A percentile compares a stretch with the other conserved stretches of the same genome.
phyloP scores from a whole-genome alignment of 2,797 vertebrate genomes.

The Crenuchus spilurus region DNA sequence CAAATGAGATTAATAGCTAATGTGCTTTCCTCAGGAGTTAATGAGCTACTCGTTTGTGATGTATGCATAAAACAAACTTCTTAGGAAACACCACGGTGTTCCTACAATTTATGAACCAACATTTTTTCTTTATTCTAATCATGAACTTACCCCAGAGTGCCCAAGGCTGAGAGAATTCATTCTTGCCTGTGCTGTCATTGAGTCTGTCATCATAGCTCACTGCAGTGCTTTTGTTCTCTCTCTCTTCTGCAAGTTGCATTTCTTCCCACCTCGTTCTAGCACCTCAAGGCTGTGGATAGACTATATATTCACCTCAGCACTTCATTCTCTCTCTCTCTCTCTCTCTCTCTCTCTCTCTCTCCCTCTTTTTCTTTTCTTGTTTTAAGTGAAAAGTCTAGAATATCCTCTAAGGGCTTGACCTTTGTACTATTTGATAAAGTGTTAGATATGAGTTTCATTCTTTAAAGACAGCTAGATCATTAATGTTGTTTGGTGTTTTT shows the following conservation, averaged over 20 bases:
- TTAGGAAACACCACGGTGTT: not conserved
- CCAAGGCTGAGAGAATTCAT: not conserved
- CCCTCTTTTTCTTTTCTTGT: not conserved
- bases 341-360: not conserved
- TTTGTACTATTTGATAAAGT: not conserved
- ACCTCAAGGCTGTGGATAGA: slow-evolving; percentile 5
- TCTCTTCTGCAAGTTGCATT: not conserved
- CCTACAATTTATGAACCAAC: slow-evolving; percentile 8
- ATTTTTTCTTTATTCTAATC: not conserved
- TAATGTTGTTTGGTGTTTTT: not conserved
- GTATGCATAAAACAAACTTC: too few species aligned
- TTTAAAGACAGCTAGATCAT: not conserved
- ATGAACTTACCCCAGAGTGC: not conserved
- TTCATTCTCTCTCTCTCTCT: not conserved
- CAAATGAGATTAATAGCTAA: too few species aligned
- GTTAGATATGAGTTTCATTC: not conserved
- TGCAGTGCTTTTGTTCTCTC: not conserved
- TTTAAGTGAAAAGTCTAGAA: not conserved
- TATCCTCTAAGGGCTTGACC: not conserved
- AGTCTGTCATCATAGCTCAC: not conserved
- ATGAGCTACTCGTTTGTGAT: too few species aligned
- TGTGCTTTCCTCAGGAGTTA: too few species aligned
- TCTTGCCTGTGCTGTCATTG: not conserved
- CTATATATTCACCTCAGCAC: not conserved
- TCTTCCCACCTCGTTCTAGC: not conserved